Conservation (phyloP, 2,797 vertebrate genomes). For the Melanotaenia trifasciata region DNA sequence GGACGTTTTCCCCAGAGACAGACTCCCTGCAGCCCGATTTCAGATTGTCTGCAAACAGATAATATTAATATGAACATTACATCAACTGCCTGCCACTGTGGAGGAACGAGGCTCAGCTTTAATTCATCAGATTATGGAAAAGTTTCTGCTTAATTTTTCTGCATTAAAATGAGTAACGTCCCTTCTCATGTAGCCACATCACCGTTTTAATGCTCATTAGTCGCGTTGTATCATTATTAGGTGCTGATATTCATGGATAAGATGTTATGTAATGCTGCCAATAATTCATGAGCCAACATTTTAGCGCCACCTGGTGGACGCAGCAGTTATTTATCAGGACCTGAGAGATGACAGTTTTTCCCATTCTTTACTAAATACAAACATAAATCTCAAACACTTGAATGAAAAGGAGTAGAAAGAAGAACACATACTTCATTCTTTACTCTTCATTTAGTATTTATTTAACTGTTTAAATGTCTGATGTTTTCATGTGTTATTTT, state of each 20-base stretch:
- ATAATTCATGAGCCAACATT: not conserved
- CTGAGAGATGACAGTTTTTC: no score
- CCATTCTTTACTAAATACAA: no score
- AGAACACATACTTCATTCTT: no score
- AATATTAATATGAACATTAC: no score
- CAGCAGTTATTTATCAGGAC: no score
- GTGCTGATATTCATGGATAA: constrained; percentile 15
- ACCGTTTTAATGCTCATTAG: not conserved
- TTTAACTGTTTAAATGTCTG: no score
- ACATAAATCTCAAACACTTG: no score
- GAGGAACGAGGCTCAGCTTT: not conserved
- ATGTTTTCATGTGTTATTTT: no score
- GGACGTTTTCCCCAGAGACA: not conserved
- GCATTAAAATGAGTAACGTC: not conserved
- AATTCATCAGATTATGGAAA: not conserved
- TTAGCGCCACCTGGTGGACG: constrained; percentile 41
- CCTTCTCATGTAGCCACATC: not conserved
- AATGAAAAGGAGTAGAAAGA: no score
- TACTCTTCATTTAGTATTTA: no score
- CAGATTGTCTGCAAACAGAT: no score
- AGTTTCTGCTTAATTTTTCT: not conserved
- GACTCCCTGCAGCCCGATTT: not conserved
- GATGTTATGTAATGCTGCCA: constrained; percentile 45
- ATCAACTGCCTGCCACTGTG: no score
- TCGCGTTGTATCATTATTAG: constrained; percentile 15